Base-by-base conservation (phyloP, 2,113 vertebrate genomes). In the Pluvianellus socialis region DNA sequence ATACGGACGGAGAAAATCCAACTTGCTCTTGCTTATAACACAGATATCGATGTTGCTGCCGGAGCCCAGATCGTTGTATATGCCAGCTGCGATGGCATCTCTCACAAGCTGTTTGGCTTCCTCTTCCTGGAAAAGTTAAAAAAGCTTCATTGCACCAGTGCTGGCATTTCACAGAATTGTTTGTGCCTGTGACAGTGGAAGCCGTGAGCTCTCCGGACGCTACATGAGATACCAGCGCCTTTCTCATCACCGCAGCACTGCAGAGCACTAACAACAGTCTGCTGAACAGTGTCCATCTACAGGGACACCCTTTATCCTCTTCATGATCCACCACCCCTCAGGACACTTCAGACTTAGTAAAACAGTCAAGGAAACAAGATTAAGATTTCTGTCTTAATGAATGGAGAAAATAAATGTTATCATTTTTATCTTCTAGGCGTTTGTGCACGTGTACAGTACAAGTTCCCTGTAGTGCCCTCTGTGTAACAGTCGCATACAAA, bases 1-100 rank as follows among this genome's bases (percentile, higher is more conserved):
- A 2, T 98, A 99, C 0, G 99, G 99, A 10, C 99, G 98, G 44
- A 99, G 97, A 79, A 99, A 99, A 66, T 99, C 99, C 98, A 99
- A 88, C 79, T 99, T 99, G 95, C 47, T 98, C 96, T 99, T 99
- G 96, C 98, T 99, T 92, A 99, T 99, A 32, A 99, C 99, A 2
- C 99, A 99, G 70, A 99, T 96, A 86, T 99, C 99, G 0, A 99
- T 99, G 97, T 99, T 99, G 90, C 99, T 99, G 92, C 99, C 99
- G 0, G 99, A 99, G 89, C 99, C 99, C 97, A 99, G 98, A 81
- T 99, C 99, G 2, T 99, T 99, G 95, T 98, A 99, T 94, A 99
- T 99, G 27, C 99, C 99, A 1, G 99, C 99, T 14, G 99, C 98
- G 8, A 99, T 99, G 74, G 99, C 99, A 7, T 99, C 99, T 9